Evolutionary conservation across 2,888 invertebrate species (phyloP).

Genomic region (Agrenia bidenticulata): DNA sequence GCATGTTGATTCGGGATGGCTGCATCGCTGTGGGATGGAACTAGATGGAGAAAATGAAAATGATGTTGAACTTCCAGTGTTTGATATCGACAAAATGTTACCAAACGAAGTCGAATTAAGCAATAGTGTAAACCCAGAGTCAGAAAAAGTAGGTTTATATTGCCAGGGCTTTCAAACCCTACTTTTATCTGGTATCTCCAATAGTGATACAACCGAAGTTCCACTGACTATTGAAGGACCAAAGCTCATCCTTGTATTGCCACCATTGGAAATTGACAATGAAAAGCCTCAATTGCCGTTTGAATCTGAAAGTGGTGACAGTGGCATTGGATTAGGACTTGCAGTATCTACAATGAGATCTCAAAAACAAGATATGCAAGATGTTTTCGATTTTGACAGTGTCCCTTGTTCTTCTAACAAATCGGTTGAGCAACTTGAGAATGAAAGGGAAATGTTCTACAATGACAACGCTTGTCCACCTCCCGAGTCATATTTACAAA

Average conservation of each 20-base stretch:
- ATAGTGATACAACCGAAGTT: not conserved
- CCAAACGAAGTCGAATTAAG: too few relatives aligned
- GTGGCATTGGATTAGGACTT: slow-evolving; percentile 20
- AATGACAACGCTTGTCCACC: slow-evolving; percentile 13
- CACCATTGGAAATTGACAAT: too few relatives aligned
- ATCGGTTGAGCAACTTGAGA: not conserved
- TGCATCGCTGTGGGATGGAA: slow-evolving; percentile 59
- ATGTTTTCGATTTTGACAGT: too few relatives aligned
- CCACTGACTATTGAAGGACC: too few relatives aligned
- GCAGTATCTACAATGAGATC: not conserved
- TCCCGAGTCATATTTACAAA: slow-evolving; percentile 10
- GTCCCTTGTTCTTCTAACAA: too few relatives aligned
- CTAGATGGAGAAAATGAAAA: not conserved
- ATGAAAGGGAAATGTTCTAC: not conserved
- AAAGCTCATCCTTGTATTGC: too few relatives aligned
- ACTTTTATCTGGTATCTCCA: not conserved
- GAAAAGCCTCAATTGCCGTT: too few relatives aligned
- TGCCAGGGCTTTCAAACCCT: not conserved
- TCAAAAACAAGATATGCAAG: too few relatives aligned
- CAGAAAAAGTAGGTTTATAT: not conserved
- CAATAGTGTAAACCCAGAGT: too few relatives aligned
- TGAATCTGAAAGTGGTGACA: slow-evolving; percentile 15
- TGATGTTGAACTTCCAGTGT: too few relatives aligned
- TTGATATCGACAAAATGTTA: too few relatives aligned
- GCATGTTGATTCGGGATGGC: slow-evolving; percentile 63